Evolutionary conservation across 2,888 invertebrate genomes (phyloP), one percentile per base, ranked within the genome.

Genomic region (Rutpela maculata): DNA sequence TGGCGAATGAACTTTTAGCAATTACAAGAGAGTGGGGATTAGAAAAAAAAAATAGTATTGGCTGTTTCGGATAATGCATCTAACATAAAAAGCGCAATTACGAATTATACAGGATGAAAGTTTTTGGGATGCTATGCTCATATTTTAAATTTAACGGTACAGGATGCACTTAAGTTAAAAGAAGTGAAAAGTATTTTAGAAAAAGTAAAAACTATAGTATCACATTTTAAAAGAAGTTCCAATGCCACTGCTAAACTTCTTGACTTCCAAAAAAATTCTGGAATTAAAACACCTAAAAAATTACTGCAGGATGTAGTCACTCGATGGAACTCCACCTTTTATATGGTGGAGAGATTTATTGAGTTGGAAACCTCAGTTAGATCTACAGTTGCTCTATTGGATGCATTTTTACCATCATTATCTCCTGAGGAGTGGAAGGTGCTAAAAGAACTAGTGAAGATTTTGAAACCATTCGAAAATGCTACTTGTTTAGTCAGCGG

Each of bases 301-400:
- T 68, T 56, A 22, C 3, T 50, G 19, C 26, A 63, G 12, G 63
- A 63, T 17, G 63, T 63, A 4, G 55, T 67, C 12, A 67, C 67
- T 15, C n/a, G 67, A 12, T 68, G 56, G 56, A 55, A 68, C 22
- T 66, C 66, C 7, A 66, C 66, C 18, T 50, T 50, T 10, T 43
- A 66, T 22, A 66, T 50, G 50, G 5, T 68, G 1, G 43, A 56
- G 7, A 50, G 68, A 19, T 22, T 43, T 15, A 55, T 12, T 12
- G 10, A 26, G 26, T 55, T 22, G n/a, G 55, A 55, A 68, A 22
- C 26, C 0, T 22, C 68, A n/a, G n/a, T 68, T 26, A 22, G 19
- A 15, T 55, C 68, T 10, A 68, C 68, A 9, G 22, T 68, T 26
- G 68, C 56, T 19, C 18, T 66, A 50, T 9, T 38, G 15, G 18